Base-by-base conservation (phyloP, 2,888 invertebrate species). In the Apodemia duryi region DNA sequence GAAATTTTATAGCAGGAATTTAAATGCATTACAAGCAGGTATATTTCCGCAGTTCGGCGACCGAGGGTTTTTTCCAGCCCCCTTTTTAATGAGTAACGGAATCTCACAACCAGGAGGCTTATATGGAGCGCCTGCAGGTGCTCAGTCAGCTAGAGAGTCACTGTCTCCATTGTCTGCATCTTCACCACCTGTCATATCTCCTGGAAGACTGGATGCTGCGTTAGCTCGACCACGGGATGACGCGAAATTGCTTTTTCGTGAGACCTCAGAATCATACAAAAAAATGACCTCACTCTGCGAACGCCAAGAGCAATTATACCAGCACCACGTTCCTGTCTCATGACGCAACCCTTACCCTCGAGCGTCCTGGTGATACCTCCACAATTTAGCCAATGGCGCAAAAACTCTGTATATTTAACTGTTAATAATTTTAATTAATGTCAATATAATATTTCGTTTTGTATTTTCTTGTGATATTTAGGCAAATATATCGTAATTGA, bases 381-480 rank as follows among this genome's bases (percentile, higher is more conserved):
- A 68, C 77, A 69, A 77, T 38, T n/a, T 61, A 77, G 73, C 76
- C 74, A 64, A 69, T 69, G 75, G 73, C 77, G 79, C 76, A 81
- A 75, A 82, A 83, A 88, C 88, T 80, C 74, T 88, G 82, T 88
- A 85, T 85, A 89, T 85, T 85, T 86, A 86, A 90, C 87, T 90
- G 91, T 91, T 91, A 88, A 88, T 91, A 89, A 85, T 89, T 82
- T 88, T 88, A 86, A 89, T 86, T 87, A 63, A 87, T 88, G 86
- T 89, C 90, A 88, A 88, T 85, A 86, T 89, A 84, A 82, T 91
- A 91, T 89, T 91, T 90, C 88, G 88, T 90, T 91, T 91, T 89
- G 88, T 91, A 91, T 90, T 89, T 90, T 86, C 90, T 91, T 91
- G 91, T 91, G 91, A 91, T 91, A 91, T 91, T 86, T 91, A 91